These are phyloP conservation scores for Nestor notabilis DNA, from an alignment of 2,113 vertebrate species.

Conservation along the genomic window DNA sequence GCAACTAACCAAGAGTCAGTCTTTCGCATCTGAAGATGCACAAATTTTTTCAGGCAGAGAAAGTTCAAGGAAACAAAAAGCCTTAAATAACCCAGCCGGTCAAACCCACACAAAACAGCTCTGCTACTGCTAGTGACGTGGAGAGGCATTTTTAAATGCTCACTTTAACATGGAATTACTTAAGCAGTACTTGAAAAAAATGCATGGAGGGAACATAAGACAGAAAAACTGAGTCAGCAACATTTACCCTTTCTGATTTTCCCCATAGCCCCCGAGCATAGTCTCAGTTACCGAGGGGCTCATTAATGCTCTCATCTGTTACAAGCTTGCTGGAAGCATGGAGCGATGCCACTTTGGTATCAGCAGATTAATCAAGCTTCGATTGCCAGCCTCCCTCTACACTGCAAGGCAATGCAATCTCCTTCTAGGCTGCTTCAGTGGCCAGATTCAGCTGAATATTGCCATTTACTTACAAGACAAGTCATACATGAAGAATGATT, in stretches of 20 bases:
- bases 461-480: neutral
- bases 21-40: neutral
- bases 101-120: neutral
- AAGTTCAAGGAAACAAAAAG: neutral
- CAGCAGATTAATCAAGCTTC: neutral
- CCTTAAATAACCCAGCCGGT: neutral
- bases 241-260: neutral
- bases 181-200: neutral
- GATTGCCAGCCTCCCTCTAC: neutral
- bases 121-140: neutral
- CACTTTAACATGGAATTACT: neutral
- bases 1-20: neutral
- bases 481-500: neutral
- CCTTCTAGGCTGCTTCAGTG: neutral
- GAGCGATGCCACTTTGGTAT: neutral
- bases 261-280: fast-evolving
- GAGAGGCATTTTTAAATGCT: neutral
- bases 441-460: neutral
- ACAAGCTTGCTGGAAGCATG: neutral
- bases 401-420: neutral
- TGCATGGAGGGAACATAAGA: fast-evolving
- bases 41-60: neutral
- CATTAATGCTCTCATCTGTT: neutral
- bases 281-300: neutral
- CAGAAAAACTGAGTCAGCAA: neutral